These are phyloP conservation scores for Laterallus jamaicensis DNA, from an alignment of 2,113 vertebrate genomes.

Conservation along the genomic window DNA sequence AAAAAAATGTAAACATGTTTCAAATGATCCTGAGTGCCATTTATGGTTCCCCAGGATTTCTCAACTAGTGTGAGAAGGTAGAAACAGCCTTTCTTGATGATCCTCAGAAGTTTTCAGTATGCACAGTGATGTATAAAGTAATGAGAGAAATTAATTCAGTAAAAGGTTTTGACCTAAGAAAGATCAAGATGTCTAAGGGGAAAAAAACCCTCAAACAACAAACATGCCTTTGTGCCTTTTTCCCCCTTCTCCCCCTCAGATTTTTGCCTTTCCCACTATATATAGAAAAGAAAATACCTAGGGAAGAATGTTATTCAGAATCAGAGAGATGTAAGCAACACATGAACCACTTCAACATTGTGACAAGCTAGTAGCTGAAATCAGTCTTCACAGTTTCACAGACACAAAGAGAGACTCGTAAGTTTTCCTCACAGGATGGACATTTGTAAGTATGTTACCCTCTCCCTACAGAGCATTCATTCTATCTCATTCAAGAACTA, in stretches of 20 bases:
- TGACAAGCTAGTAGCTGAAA: neutral
- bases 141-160: neutral
- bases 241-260: neutral
- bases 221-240: neutral
- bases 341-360: neutral
- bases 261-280: neutral
- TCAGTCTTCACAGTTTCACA: neutral
- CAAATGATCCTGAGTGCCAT: neutral
- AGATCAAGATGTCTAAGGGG: neutral
- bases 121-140: neutral
- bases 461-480: neutral
- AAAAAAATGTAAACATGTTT: neutral
- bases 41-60: neutral
- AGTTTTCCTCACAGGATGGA: neutral
- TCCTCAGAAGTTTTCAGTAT: neutral
- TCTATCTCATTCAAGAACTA: neutral
- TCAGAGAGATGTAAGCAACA: neutral
- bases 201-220: neutral
- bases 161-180: neutral
- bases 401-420: neutral
- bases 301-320: neutral
- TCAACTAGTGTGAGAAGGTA: neutral
- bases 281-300: neutral
- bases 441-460: neutral
- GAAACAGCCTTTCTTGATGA: neutral